Evolutionary conservation across 1,140 invertebrate species (phyloP).

Genomic region (Galleria mellonella): DNA sequence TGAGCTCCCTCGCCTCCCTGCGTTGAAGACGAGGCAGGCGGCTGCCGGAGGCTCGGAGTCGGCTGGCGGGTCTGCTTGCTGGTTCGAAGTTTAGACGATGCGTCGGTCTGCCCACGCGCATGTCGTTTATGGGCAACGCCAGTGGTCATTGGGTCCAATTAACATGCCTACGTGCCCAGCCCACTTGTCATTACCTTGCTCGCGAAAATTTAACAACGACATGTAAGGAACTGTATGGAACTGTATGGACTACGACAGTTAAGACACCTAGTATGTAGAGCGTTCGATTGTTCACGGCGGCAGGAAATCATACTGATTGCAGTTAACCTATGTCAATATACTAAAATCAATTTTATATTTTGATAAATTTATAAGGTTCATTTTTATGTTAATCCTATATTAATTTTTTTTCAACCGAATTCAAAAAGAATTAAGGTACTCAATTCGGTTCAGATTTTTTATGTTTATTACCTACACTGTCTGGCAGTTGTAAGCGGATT

Average conservation of each 20-base stretch:
- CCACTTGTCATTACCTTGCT: slow-evolving; percentile 61
- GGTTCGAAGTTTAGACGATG: slow-evolving; percentile 46
- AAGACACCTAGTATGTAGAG: too few species aligned
- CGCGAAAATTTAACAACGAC: slow-evolving; percentile 53
- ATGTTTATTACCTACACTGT: too few species aligned
- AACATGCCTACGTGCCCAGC: slow-evolving; percentile 60
- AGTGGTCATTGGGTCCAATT: slow-evolving; percentile 63
- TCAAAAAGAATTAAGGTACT: too few species aligned
- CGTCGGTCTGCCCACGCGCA: slow-evolving; percentile 55
- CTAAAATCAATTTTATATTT: too few species aligned
- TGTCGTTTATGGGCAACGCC: slow-evolving; percentile 51
- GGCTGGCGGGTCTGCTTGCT: slow-evolving; percentile 18
- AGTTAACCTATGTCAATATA: too few species aligned
- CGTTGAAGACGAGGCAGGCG: not conserved
- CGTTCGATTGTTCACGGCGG: too few species aligned
- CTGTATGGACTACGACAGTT: slow-evolving; percentile 2
- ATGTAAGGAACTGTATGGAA: slow-evolving; percentile 14
- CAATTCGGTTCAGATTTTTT: too few species aligned
- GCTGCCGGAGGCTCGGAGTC: not conserved
- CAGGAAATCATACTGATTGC: too few species aligned
- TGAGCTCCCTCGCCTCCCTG: slow-evolving; percentile 23
- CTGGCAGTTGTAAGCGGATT: too few species aligned
- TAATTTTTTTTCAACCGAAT: too few species aligned
- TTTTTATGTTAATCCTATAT: too few species aligned
- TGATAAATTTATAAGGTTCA: too few species aligned